A percentile compares a stretch with the other conserved stretches of the same genome.
Conservation (phyloP, 2,888 invertebrate species). For the Lochmaea crataegi region DNA sequence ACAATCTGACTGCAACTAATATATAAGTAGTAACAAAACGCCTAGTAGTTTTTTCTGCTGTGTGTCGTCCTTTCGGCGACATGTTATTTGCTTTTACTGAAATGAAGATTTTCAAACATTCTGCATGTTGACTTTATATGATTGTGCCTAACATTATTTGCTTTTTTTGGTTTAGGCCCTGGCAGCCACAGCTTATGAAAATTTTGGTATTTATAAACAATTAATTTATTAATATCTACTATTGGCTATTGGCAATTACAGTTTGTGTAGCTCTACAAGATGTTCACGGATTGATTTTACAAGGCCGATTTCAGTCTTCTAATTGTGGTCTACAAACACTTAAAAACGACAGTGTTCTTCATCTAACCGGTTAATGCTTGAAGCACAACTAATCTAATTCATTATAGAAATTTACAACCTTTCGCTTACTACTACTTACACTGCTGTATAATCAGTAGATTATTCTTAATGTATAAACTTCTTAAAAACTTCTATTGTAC, state of each 20-base stretch:
- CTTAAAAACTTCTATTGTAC: background rate
- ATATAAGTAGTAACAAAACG: slow-evolving; percentile 19
- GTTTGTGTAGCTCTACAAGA: slow-evolving; percentile 10
- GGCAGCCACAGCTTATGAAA: slow-evolving; percentile 55
- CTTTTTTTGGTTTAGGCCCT: slow-evolving; percentile 60
- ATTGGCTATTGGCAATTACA: slow-evolving; percentile 46
- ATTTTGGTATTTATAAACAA: slow-evolving; percentile 28
- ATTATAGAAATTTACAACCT: background rate
- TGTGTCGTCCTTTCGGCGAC: slow-evolving; percentile 27
- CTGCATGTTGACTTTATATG: slow-evolving; percentile 62
- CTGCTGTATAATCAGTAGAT: background rate
- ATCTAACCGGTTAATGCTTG: slow-evolving; percentile 3
- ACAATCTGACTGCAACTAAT: slow-evolving; percentile 60
- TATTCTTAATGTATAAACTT: background rate
- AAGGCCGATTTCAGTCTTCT: background rate
- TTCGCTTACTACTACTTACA: background rate
- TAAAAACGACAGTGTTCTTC: background rate
- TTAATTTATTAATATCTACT: slow-evolving; percentile 30
- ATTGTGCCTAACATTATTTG: slow-evolving; percentile 58
- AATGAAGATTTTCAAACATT: slow-evolving; percentile 65
- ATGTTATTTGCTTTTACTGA: slow-evolving; percentile 48
- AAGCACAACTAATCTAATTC: slow-evolving; percentile 1
- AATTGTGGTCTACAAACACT: background rate
- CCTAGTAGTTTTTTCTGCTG: slow-evolving; percentile 49
- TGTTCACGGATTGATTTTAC: slow-evolving; percentile 13